These are phyloP conservation scores for Microtus ochrogaster DNA, from an alignment of 2,113 vertebrate genomes.

Conservation along the genomic window DNA sequence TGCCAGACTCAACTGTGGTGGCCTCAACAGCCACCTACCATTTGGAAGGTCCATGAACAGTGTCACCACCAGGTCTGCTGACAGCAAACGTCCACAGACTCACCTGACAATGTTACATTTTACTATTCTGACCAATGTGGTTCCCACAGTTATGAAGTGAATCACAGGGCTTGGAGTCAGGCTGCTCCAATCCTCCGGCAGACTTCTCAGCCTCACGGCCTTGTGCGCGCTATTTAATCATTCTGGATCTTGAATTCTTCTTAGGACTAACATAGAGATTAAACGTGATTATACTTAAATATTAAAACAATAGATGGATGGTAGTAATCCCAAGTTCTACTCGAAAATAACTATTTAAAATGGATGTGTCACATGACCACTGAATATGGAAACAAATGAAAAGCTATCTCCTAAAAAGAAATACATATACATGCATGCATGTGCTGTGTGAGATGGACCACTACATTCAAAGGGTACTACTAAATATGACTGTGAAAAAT, in stretches of 20 bases:
- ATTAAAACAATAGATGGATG: not conserved
- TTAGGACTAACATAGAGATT: not conserved
- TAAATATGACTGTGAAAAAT: constrained; percentile 82
- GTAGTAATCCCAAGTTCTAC: not conserved
- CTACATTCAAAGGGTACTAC: constrained; percentile 75
- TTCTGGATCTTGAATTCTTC: not conserved
- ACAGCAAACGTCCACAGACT: not conserved
- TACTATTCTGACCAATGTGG: not conserved
- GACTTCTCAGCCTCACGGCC: not conserved
- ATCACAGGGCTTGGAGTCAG: not conserved
- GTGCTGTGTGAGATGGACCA: constrained; percentile 21
- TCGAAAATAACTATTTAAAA: constrained; percentile 61
- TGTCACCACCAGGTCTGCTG: not conserved
- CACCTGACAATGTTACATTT: not conserved
- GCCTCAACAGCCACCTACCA: not conserved
- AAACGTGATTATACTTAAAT: constrained; percentile 28
- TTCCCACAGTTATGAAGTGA: not conserved
- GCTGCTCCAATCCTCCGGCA: not conserved
- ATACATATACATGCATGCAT: not conserved
- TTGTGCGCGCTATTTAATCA: not conserved
- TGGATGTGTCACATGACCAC: constrained; percentile 4
- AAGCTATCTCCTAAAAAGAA: not conserved
- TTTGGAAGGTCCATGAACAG: not conserved
- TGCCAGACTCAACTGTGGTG: not conserved
- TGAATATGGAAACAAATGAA: not conserved